Base-by-base conservation (phyloP, 2,113 vertebrate species). In the Rhombomys opimus region DNA sequence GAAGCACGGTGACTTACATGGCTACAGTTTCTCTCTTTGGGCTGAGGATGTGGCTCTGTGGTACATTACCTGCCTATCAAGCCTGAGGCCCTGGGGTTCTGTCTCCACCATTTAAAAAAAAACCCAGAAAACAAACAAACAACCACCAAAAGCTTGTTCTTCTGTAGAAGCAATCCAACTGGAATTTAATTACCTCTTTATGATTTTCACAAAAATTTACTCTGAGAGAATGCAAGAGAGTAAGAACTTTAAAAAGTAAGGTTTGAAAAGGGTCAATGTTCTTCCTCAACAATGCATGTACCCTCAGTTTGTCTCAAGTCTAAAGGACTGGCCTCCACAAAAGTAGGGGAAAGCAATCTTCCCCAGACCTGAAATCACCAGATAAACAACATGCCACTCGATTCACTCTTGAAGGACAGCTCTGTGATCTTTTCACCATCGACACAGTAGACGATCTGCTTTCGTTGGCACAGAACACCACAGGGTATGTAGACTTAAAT, bases 141-240 rank as follows among this genome's bases (percentile, higher is more conserved):
- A 27, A 46, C 20, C 18, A 52, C 11, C 22, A 32, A 52, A 57
- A 72, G 25, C 20, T 20, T 5, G 2, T 3, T 80, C 7, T 67
- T 3, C 35, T 96, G 86, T 32, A 91, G 68, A 93, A 95, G 76
- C 23, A 92, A 25, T 25, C 32, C 46, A 76, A 15, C 8, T 82
- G 32, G 80, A 76, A 11, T 80, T 88, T 96, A 96, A 81, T 94
- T 93, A 93, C 38, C 95, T 94, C 82, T 77, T 63, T 82, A 78
- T 7, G 86, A 78, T 2, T 68, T 18, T 84, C 52, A 90, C n/a
- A 94, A 82, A 95, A 97, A 78, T 50, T 15, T 94, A 78, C 59
- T 93, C 35, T 76, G 59, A 76, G 73, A 85, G 17, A 41, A 84
- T 1, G 2, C 0, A 38, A 61, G 12, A 95, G 70, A 81, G 46